Percentiles rank a stretch among this genome's conserved stretches.
These are phyloP conservation scores for Motacilla alba DNA, from an alignment of 2,113 vertebrate genomes.

Conservation along the genomic window DNA sequence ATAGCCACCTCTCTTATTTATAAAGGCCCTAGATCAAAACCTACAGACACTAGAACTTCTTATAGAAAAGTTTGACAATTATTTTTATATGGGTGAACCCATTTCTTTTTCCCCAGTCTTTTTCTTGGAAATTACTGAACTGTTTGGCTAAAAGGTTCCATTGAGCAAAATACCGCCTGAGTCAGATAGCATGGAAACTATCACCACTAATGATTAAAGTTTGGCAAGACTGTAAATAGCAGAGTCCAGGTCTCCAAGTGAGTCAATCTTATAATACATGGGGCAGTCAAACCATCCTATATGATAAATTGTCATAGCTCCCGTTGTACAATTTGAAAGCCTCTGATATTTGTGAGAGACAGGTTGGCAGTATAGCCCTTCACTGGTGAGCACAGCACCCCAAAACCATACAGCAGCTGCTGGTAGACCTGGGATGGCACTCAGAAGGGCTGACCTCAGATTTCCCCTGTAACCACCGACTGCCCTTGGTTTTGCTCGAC, in stretches of 20 bases:
- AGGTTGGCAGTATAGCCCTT: not conserved
- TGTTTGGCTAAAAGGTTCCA: slow-evolving; percentile 15
- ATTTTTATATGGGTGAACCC: not conserved
- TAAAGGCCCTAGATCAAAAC: not conserved
- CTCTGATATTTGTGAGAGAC: not conserved
- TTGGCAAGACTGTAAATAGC: not conserved
- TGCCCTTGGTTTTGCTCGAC: not conserved
- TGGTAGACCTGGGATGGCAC: not conserved
- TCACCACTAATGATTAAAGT: not conserved
- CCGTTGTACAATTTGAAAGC: not conserved
- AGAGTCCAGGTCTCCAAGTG: not conserved
- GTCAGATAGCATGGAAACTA: slow-evolving; percentile 37
- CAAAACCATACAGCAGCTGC: not conserved
- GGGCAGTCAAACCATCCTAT: not conserved
- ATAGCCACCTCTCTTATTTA: not conserved
- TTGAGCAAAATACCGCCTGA: not conserved
- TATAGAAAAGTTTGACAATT: not conserved
- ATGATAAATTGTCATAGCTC: not conserved
- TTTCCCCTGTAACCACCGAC: not conserved
- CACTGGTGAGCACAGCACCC: not conserved
- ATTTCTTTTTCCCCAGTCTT: not conserved
- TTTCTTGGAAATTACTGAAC: slow-evolving; percentile 37
- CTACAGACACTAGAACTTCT: not conserved
- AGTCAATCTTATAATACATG: not conserved
- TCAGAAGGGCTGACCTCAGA: not conserved